Conservation (phyloP, 2,888 invertebrate genomes). For the Mythimna vitellina region DNA sequence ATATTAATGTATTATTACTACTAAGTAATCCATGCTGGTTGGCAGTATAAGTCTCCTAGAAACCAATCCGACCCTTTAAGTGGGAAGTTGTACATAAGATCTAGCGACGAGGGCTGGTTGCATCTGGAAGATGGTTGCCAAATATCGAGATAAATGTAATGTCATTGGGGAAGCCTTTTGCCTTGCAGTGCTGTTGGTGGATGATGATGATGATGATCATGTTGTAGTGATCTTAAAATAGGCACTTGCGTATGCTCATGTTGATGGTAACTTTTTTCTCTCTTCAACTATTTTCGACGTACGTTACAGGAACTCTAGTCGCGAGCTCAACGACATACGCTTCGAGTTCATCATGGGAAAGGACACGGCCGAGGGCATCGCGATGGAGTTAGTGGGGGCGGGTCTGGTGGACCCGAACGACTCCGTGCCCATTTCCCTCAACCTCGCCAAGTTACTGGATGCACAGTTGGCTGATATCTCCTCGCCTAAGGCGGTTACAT, state of each 20-base stretch:
- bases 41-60: too few species aligned
- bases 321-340: slow-evolving; percentile 98
- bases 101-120: too few species aligned
- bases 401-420: slow-evolving; percentile 95
- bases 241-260: neutral
- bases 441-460: slow-evolving; percentile 77
- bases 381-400: slow-evolving; percentile 98
- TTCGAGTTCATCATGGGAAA: slow-evolving; percentile 98
- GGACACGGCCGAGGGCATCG: slow-evolving; percentile 97
- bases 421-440: slow-evolving; percentile 76
- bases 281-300: neutral
- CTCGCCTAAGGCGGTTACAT: slow-evolving; percentile 73
- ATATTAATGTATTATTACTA: too few species aligned
- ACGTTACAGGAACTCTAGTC: slow-evolving; percentile 93
- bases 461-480: slow-evolving; percentile 40
- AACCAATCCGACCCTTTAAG: too few species aligned
- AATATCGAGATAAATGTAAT: too few species aligned
- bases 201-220: neutral
- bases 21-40: too few species aligned
- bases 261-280: neutral
- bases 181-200: neutral
- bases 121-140: too few species aligned
- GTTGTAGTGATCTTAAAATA: neutral
- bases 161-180: too few species aligned
- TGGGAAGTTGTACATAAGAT: too few species aligned